Base-by-base conservation (phyloP, 1,140 invertebrate genomes). In the Caenorhabditis inopinata region DNA sequence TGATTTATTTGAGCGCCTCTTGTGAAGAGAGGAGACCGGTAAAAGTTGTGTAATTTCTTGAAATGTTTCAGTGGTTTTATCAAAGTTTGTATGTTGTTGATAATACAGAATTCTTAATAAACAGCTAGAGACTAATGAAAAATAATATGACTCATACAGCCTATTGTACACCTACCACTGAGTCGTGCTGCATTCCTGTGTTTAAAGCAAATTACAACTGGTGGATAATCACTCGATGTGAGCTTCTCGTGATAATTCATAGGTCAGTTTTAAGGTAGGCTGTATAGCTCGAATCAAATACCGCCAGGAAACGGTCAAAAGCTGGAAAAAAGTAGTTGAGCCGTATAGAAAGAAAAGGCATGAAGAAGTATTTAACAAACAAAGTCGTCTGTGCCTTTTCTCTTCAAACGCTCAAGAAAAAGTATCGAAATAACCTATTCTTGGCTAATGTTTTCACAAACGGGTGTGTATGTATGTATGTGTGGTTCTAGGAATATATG, bases 341-440 rank as follows among this genome's bases (percentile, higher is more conserved):
- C 1, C 35, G 14, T 29, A 38, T 21, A 42, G 27, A 16, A 68
- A 68, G 12, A 68, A 38, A 14, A 68, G 11, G 27, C 7, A n/a
- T 12, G 7, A 58, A 16, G 35, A 58, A 58, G 51, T 32, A 38
- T 68, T 42, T 68, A 32, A 58, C 51, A 58, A 58, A 29, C 51
- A 58, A 32, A 32, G 49, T 58, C 53, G 11, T 38, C 23, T 68
- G 18, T 12, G 21, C n/a, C n/a, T n/a, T n/a, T 7, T 7, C 38
- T 68, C 9, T 42, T 4, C 6, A 68, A 38, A 68, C 16, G 58
- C 16, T 38, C 32, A 18, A 38, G n/a, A 58, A 68, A 68, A 68
- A 68, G 58, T 68, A 68, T 38, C 32, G 32, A 68, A 68, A 68
- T 38, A 68, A 68, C 58, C 58, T 68, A 68, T 68, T 68, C 32